Evolutionary conservation across 2,888 invertebrate genomes (phyloP), one percentile per base, ranked within the genome.

Genomic region (Athalia rosae): DNA sequence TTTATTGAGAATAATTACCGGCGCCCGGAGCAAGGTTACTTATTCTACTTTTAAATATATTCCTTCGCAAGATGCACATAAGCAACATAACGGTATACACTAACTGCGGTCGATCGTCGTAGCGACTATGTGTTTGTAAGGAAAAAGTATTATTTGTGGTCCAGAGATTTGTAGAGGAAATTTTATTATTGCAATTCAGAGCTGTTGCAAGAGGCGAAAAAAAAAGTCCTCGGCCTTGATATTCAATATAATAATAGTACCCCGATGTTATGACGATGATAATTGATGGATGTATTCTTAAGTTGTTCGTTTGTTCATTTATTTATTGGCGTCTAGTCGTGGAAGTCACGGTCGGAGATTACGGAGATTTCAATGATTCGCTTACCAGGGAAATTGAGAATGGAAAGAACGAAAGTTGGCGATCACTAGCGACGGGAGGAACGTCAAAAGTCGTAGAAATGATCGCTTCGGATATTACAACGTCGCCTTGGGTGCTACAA

Each of bases 341-440:
- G 90, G 97, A 97, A 91, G 93, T 97, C 73, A 94, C 95, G 3
- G 93, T 94, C 79, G 95, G 95, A 64, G 96, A 96, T 85, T 94
- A 95, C 86, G 96, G 96, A 81, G 90, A 90, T 74, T 90, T 91
- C 81, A 88, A 91, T 61, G 89, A 91, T 53, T 90, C 89, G 76
- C 89, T 95, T 78, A 91, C 93, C 45, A 90, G 91, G 28, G 92
- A 93, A 81, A 93, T 94, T 66, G 90, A 93, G 80, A 94, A 94
- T 89, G 95, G 95, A 8, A 90, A 91, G 77, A 92, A 90, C 83
- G 89, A 91, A 59, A 89, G 91, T 11, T 95, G 93, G 92, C 90
- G 92, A 76, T 90, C 90, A 81, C 84, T 78, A 15, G 41, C 76
- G 7, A 67, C 71, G 47, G 77, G 77, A 47, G 79, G 76, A 71